Percentiles rank a stretch among this genome's conserved stretches.
Evolutionary conservation across 2,797 vertebrate species (phyloP).

Genomic region (Apogon talboti): DNA sequence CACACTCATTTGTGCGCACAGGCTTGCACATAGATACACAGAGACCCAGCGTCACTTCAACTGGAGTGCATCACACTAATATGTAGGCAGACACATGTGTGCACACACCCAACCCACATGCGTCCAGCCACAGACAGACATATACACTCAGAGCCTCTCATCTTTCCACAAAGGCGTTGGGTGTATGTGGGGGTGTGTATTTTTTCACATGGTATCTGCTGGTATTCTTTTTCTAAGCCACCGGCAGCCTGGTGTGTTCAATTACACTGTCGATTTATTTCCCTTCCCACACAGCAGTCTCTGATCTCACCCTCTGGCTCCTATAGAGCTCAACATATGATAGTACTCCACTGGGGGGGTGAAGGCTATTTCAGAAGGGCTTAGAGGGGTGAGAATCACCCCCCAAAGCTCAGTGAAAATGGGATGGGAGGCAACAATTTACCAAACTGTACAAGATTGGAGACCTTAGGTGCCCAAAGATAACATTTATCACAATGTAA

Average conservation of each 20-base stretch:
- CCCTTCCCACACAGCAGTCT: slow-evolving; percentile 74
- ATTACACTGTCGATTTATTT: slow-evolving; percentile 77
- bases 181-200: slow-evolving; percentile 62
- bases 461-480: slow-evolving; percentile 20
- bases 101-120: slow-evolving; percentile 64
- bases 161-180: slow-evolving; percentile 64
- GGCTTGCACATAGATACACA: slow-evolving; percentile 37
- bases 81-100: slow-evolving; percentile 55
- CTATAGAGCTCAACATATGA: slow-evolving; percentile 71
- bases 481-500: slow-evolving; percentile 12
- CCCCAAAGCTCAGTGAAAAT: slow-evolving; percentile 37
- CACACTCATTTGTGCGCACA: slow-evolving; percentile 37
- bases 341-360: slow-evolving; percentile 44
- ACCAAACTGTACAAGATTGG: slow-evolving; percentile 40
- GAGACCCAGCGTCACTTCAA: slow-evolving; percentile 33
- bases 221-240: slow-evolving; percentile 69
- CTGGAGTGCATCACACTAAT: slow-evolving; percentile 34
- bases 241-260: slow-evolving; percentile 75
- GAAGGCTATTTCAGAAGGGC: slow-evolving; percentile 57
- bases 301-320: slow-evolving; percentile 76
- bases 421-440: slow-evolving; percentile 47
- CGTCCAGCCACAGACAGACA: slow-evolving; percentile 58
- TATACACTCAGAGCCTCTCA: slow-evolving; percentile 55
- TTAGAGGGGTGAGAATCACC: slow-evolving; percentile 19
- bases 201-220: slow-evolving; percentile 72